Conservation (phyloP, 2,888 invertebrate species). For the Heliothis peltigera region DNA sequence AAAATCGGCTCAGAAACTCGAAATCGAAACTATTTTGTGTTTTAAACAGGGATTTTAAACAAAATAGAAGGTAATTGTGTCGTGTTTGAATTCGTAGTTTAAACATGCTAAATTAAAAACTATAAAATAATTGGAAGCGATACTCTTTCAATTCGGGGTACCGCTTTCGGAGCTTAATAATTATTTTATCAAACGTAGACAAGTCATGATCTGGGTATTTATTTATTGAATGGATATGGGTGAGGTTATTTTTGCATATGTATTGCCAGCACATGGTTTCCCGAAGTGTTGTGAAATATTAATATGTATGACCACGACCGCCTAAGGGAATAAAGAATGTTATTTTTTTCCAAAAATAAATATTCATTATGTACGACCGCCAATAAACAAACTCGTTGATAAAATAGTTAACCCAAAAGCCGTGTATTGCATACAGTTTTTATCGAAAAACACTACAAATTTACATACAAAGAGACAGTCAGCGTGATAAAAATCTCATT, state of each 20-base stretch:
- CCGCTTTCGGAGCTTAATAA: too few species aligned
- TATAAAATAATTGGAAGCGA: too few species aligned
- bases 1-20: too few species aligned
- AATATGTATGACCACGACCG: constrained; percentile 23
- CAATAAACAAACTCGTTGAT: constrained; percentile 39
- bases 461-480: constrained; percentile 42
- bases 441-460: constrained; percentile 43
- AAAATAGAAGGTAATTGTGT: too few species aligned
- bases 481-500: constrained; percentile 53
- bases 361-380: constrained; percentile 41
- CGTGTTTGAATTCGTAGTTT: too few species aligned
- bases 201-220: too few species aligned
- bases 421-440: constrained; percentile 8
- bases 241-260: not conserved
- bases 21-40: too few species aligned
- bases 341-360: constrained; percentile 38
- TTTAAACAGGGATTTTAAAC: too few species aligned
- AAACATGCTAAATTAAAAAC: too few species aligned
- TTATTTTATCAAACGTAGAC: constrained; percentile 7
- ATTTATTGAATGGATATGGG: too few species aligned
- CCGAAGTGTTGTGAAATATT: constrained; percentile 6
- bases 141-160: too few species aligned
- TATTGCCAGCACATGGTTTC: constrained; percentile 5
- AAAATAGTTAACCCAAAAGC: constrained; percentile 30
- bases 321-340: constrained; percentile 46